These are phyloP conservation scores for Gonatopus flavifemur DNA, from an alignment of 1,140 invertebrate genomes.

Conservation along the genomic window DNA sequence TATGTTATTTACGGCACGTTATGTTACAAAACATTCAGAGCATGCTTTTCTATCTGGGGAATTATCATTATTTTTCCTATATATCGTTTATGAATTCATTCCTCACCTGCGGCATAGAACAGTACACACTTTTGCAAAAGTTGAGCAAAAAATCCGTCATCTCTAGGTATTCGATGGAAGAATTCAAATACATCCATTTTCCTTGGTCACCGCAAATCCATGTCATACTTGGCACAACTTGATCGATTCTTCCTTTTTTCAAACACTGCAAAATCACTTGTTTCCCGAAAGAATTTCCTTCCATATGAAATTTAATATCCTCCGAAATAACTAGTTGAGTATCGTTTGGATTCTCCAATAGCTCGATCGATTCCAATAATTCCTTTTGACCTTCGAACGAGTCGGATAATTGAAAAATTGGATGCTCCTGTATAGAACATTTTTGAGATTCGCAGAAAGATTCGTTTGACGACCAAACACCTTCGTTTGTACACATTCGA, in stretches of 20 bases:
- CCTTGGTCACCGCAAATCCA: conserved; percentile 35
- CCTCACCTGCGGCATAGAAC: too few species aligned
- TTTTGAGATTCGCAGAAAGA: conserved; percentile 20
- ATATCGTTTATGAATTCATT: too few species aligned
- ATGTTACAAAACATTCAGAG: too few species aligned
- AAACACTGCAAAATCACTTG: conserved; percentile 28
- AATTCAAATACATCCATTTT: conserved; percentile 25
- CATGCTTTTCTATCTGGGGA: too few species aligned
- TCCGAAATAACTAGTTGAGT: not conserved
- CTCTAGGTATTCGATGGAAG: too few species aligned
- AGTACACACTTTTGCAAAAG: too few species aligned
- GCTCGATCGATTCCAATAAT: too few species aligned
- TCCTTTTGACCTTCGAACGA: too few species aligned
- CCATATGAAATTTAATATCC: conserved; percentile 16
- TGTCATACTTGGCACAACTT: conserved; percentile 20
- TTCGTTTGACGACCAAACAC: conserved; percentile 27
- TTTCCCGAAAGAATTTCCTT: conserved; percentile 28
- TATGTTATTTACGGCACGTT: too few species aligned
- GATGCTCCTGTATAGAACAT: conserved; percentile 25
- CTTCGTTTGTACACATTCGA: conserved; percentile 28
- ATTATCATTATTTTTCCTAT: too few species aligned
- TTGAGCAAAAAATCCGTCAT: too few species aligned
- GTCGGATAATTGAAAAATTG: conserved; percentile 22
- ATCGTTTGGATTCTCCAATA: not conserved
- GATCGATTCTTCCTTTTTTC: not conserved